These are phyloP conservation scores for Napeogenes inachia DNA, from an alignment of 2,888 invertebrate species.

Conservation along the genomic window DNA sequence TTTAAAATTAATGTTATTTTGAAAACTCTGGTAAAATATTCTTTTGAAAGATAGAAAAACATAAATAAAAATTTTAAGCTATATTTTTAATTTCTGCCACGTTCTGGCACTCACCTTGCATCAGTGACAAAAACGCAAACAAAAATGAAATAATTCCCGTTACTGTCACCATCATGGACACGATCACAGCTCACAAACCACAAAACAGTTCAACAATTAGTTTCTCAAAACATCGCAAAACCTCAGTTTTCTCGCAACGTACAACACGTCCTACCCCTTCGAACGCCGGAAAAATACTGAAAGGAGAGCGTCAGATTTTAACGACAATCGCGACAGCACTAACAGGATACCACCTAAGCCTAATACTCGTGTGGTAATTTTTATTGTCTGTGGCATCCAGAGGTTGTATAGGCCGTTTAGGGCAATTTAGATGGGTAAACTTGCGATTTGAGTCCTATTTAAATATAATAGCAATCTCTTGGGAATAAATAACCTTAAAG, in stretches of 20 bases:
- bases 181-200: conserved; percentile 32
- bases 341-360: conserved; percentile 35
- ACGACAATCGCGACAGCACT: conserved; percentile 32
- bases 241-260: conserved; percentile 12
- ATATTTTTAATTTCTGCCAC: neutral
- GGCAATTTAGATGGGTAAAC: conserved; percentile 12
- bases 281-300: conserved; percentile 42
- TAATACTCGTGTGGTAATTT: conserved; percentile 26
- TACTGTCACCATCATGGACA: conserved; percentile 44
- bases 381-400: conserved; percentile 23
- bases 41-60: neutral
- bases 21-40: too few relatives aligned
- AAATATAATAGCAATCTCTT: conserved; percentile 3
- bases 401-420: conserved; percentile 9
- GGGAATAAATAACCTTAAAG: neutral
- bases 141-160: conserved; percentile 44
- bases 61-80: neutral
- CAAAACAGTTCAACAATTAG: conserved; percentile 33
- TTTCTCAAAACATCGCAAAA: conserved; percentile 23
- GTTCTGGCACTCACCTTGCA: conserved; percentile 53
- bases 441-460: conserved; percentile 13
- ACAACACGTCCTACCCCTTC: conserved; percentile 39
- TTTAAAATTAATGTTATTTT: too few relatives aligned
- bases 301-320: conserved; percentile 42
- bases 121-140: conserved; percentile 50